These are phyloP conservation scores for Hylomyscus alleni DNA, from an alignment of 2,797 vertebrate genomes.

Conservation along the genomic window DNA sequence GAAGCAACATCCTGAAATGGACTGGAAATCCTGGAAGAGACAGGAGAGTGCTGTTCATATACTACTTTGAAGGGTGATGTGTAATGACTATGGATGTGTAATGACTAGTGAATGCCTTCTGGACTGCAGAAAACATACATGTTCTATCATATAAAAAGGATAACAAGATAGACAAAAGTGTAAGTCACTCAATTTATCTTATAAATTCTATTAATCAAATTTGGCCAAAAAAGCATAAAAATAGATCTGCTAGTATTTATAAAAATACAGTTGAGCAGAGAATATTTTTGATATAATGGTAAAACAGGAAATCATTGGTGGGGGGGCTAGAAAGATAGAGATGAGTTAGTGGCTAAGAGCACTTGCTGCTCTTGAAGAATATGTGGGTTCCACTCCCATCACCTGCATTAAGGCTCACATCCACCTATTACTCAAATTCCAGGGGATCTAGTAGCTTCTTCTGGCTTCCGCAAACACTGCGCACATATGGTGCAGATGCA, in stretches of 20 bases:
- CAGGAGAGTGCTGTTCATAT: background rate
- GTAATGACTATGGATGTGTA: too few species aligned
- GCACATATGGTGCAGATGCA: background rate
- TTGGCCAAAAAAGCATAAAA: background rate
- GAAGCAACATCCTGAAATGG: background rate
- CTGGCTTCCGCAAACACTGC: background rate
- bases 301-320: background rate
- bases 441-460: background rate
- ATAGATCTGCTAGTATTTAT: background rate
- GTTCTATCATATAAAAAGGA: background rate
- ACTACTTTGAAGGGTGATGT: background rate
- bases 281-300: background rate
- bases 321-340: background rate
- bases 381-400: background rate
- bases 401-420: background rate
- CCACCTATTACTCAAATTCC: background rate
- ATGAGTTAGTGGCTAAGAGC: background rate
- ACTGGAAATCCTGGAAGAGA: background rate
- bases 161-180: background rate
- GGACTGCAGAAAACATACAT: background rate
- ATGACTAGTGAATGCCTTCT: background rate
- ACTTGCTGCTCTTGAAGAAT: background rate
- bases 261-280: background rate
- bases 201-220: slow-evolving; percentile 21
- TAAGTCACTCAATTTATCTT: background rate